Base-by-base conservation (phyloP, 2,888 invertebrate genomes). In the Acanthosepion esculentum region DNA sequence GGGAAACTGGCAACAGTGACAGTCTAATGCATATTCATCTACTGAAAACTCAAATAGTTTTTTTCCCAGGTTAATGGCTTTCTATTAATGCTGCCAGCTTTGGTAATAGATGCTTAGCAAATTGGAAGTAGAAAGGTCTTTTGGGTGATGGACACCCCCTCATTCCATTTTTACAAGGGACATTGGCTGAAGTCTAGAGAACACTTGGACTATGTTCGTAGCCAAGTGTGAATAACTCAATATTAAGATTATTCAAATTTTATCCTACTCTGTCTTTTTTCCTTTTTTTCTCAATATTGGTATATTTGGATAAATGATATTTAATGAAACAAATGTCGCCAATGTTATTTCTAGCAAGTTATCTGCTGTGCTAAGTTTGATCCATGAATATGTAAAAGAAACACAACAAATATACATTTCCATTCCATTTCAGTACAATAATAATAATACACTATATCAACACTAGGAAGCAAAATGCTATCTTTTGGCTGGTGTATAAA, bases 271-370 rank as follows among this genome's bases (percentile, higher is more conserved):
- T 10, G 29, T 78, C 29, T 10, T 78, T n/a, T 41, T 78, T 59
- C 20, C 2, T 78, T n/a, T 78, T n/a, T 78, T 18, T n/a, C n/a
- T 78, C 78, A 10, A 29, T 15, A n/a, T 78, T 29, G 78, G 29
- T n/a, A 29, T 78, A n/a, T 78, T 78, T 78, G 78, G n/a, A 78
- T 78, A 78, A 78, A 10, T 78, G 78, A 78, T 78, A 78, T 78
- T 78, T 78, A 78, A 78, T 78, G n/a, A 78, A 78, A 78, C 29
- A 78, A 78, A 78, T 10, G 78, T 78, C 7, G 78, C 78, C 78
- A 78, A 78, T 78, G 78, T 78, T 78, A 78, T 78, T 78, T 78
- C 78, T 78, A 78, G 78, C 78, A 78, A 78, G 78, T 78, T 78
- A 78, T 78, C 78, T 10, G 78, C n/a, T 78, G 7, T 8, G 29